A percentile compares a stretch with the other conserved stretches of the same genome.
These are phyloP conservation scores for Gisinianus flammeolus DNA, from an alignment of 2,888 invertebrate genomes.

Conservation along the genomic window DNA sequence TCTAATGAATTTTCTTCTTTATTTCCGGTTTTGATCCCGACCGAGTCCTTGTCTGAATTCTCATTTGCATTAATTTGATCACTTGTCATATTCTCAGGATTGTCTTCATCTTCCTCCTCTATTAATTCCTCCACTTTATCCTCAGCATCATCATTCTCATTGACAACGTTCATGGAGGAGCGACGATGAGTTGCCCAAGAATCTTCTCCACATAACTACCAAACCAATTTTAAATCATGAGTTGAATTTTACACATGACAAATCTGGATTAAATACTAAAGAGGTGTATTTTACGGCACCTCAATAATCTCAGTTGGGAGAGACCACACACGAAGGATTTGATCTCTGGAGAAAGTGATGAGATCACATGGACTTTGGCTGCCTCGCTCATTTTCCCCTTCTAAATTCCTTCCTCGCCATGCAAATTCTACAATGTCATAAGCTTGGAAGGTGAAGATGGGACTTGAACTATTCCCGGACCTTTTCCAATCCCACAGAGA, in stretches of 20 bases:
- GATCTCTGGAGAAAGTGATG: constrained; percentile 95
- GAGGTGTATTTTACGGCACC: no score
- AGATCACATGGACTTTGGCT: constrained; percentile 83
- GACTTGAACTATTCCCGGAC: constrained; percentile 45
- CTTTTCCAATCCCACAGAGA: constrained; percentile 70
- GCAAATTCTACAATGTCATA: constrained; percentile 92
- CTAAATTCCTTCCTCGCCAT: no score
- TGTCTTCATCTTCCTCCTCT: constrained; percentile 33
- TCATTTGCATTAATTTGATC: no score
- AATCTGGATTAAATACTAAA: no score
- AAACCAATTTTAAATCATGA: no score
- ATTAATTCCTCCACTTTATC: constrained; percentile 40
- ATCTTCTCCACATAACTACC: constrained; percentile 28
- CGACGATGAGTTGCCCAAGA: constrained; percentile 2
- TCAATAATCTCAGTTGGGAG: constrained; percentile 53
- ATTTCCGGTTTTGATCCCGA: no score
- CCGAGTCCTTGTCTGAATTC: no score
- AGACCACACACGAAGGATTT: constrained; percentile 83
- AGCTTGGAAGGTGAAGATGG: constrained; percentile 67
- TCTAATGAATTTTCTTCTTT: no score
- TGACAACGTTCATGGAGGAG: neutral
- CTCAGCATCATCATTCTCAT: constrained; percentile 17
- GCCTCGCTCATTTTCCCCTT: no score
- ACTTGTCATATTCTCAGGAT: neutral
- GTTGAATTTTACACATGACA: no score